Evolutionary conservation across 2,113 vertebrate genomes (phyloP).

Genomic region (cat (Felis catus)): DNA sequence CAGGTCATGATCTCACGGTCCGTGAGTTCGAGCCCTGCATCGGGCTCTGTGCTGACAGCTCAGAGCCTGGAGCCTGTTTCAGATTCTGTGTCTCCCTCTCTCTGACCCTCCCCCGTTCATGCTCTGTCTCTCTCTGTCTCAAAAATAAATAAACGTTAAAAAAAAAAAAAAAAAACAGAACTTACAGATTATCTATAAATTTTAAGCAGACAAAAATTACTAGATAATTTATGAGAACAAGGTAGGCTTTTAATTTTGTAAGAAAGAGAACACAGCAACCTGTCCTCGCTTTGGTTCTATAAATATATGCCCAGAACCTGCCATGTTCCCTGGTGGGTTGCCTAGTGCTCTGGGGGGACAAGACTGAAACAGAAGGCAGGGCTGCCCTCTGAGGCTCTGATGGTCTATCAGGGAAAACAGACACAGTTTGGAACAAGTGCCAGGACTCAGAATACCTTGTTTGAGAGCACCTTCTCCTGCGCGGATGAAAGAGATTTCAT

Average conservation of each 20-base stretch:
- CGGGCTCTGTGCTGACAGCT: too few species aligned
- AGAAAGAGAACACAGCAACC: neutral
- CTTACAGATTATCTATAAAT: neutral
- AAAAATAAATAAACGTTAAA: too few species aligned
- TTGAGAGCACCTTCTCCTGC: slow-evolving; percentile 96
- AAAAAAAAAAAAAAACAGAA: neutral
- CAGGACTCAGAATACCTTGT: slow-evolving; percentile 86
- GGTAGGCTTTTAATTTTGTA: neutral
- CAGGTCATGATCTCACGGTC: too few species aligned
- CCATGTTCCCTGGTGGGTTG: neutral
- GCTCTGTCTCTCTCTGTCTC: too few species aligned
- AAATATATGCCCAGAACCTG: neutral
- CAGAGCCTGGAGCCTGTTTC: too few species aligned
- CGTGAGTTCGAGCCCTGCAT: too few species aligned
- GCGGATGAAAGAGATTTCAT: slow-evolving; percentile 95
- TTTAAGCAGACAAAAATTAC: slow-evolving; percentile 28
- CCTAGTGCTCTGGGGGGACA: neutral
- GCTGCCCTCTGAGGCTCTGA: neutral
- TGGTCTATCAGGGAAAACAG: neutral
- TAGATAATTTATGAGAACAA: neutral
- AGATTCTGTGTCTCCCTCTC: too few species aligned
- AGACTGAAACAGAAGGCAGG: neutral
- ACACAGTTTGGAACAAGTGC: fast-evolving
- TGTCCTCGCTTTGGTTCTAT: neutral
- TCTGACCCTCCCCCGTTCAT: too few species aligned